These are phyloP conservation scores for Phoenoteleia sp. DNA, from an alignment of 2,888 invertebrate species.

Conservation along the genomic window DNA sequence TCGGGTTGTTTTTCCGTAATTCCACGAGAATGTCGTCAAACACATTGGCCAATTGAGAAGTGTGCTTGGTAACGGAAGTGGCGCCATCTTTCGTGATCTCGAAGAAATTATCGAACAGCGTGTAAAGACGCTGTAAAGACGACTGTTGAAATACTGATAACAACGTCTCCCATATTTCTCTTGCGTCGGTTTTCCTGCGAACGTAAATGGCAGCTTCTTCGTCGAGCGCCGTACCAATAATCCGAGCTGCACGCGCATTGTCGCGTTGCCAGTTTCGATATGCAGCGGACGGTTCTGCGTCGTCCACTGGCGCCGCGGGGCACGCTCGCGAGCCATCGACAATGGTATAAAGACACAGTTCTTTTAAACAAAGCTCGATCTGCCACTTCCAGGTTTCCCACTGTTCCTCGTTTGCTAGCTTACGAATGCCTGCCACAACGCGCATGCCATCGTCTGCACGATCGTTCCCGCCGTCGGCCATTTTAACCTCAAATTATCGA, in stretches of 20 bases:
- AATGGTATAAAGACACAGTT: conserved; percentile 72
- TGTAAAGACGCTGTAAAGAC: conserved; percentile 72
- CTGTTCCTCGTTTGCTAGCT: conserved; percentile 68
- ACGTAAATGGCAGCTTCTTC: conserved; percentile 70
- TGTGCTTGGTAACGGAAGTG: conserved; percentile 60
- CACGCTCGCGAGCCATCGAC: conserved; percentile 71
- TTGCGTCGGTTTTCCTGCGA: conserved; percentile 71
- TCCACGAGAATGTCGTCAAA: conserved; percentile 71
- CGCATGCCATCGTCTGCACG: no score
- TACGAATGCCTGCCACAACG: conserved; percentile 45
- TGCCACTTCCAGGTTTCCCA: conserved; percentile 77
- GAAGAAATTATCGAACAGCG: conserved; percentile 69
- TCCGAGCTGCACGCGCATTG: conserved; percentile 68
- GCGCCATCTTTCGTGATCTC: conserved; percentile 50
- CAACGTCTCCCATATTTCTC: conserved; percentile 72
- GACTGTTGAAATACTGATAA: conserved; percentile 73
- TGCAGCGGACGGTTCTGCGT: conserved; percentile 66
- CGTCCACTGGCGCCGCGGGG: conserved; percentile 55
- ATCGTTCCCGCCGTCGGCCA: no score
- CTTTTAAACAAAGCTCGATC: conserved; percentile 74
- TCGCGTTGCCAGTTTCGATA: conserved; percentile 72
- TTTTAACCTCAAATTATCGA: no score
- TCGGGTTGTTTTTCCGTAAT: conserved; percentile 56
- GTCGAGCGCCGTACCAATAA: conserved; percentile 72
- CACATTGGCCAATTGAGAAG: conserved; percentile 55